Evolutionary conservation across 2,113 vertebrate species (phyloP).

Genomic region (Chitala chitala): DNA sequence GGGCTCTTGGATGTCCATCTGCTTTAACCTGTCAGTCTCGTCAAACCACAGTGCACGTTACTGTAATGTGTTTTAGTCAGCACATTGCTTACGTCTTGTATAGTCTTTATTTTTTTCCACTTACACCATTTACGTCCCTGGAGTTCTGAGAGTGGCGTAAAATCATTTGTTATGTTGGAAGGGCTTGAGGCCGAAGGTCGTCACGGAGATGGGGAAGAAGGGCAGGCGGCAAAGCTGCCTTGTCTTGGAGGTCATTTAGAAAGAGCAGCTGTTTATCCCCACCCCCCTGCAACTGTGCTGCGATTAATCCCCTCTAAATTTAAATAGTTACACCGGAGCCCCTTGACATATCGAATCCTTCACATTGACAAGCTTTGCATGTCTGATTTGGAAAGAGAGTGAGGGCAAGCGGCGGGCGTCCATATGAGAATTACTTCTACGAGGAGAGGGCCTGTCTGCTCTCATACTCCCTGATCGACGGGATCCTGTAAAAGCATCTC

Average conservation of each 20-base stretch:
- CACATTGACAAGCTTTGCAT: neutral
- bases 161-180: neutral
- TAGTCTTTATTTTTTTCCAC: too few relatives aligned
- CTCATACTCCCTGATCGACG: too few relatives aligned
- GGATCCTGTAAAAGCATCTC: too few relatives aligned
- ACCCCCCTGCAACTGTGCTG: slow-evolving; percentile 4
- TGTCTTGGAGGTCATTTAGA: neutral
- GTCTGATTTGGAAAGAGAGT: neutral
- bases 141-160: slow-evolving; percentile 23
- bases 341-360: neutral
- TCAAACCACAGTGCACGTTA: too few relatives aligned
- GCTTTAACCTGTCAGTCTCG: too few relatives aligned
- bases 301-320: slow-evolving; percentile 15
- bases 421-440: too few relatives aligned
- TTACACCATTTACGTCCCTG: neutral
- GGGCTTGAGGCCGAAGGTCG: neutral
- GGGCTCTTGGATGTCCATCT: too few relatives aligned
- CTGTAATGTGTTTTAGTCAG: too few relatives aligned
- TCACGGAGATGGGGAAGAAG: neutral
- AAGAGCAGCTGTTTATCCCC: slow-evolving; percentile 6
- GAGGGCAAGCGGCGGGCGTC: too few relatives aligned
- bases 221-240: neutral
- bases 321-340: neutral
- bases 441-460: too few relatives aligned
- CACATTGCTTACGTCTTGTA: too few relatives aligned